Conservation (phyloP, 1,140 invertebrate species). For the Macrosteles quadrilineatus region DNA sequence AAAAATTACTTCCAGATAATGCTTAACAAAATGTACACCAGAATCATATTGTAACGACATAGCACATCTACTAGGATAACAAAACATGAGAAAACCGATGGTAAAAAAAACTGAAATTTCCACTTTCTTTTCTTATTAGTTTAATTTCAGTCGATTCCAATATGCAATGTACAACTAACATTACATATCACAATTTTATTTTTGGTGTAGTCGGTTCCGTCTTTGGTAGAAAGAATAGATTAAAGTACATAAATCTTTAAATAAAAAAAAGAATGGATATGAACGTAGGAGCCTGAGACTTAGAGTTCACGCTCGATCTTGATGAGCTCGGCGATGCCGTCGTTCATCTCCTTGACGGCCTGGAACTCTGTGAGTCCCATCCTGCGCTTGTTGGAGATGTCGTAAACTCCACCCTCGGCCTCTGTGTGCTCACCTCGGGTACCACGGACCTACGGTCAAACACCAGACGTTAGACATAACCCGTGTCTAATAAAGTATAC, state of each 20-base stretch:
- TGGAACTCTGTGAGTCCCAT: constrained; percentile 87
- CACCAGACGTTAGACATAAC: too few species aligned
- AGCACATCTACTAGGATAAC: not conserved
- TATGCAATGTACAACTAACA: too few species aligned
- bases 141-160: constrained; percentile 17
- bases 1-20: not conserved
- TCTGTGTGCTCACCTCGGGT: constrained; percentile 95
- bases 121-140: not conserved
- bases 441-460: constrained; percentile 80
- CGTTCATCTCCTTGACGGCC: constrained; percentile 89
- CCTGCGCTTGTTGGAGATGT: constrained; percentile 89
- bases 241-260: constrained; percentile 19
- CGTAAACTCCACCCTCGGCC: constrained; percentile 90
- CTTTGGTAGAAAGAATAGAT: constrained; percentile 19
- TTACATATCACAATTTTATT: constrained; percentile 4
- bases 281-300: constrained; percentile 40
- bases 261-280: constrained; percentile 6
- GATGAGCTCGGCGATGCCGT: constrained; percentile 88
- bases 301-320: constrained; percentile 82
- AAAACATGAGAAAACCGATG: constrained; percentile 17
- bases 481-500: too few species aligned
- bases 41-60: not conserved
- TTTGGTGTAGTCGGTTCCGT: not conserved
- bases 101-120: constrained; percentile 27
- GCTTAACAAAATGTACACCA: too few species aligned